A percentile compares a stretch with the other conserved stretches of the same genome.
These are phyloP conservation scores for Ethmia dodecea DNA, from an alignment of 2,888 invertebrate genomes.

Conservation along the genomic window DNA sequence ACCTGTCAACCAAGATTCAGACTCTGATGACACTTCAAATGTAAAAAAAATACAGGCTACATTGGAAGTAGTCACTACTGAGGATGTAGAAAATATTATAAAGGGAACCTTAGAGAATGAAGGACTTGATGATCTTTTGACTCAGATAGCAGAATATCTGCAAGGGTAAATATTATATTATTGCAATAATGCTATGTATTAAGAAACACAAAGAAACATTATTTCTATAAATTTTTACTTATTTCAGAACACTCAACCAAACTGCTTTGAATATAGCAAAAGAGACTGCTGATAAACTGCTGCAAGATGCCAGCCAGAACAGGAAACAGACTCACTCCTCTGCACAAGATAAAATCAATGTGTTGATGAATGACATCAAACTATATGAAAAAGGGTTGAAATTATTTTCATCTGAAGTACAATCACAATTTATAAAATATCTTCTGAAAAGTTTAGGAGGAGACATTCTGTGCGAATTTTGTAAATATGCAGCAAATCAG, in stretches of 20 bases:
- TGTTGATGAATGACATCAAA: slow-evolving; percentile 84
- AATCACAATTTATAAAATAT: slow-evolving; percentile 86
- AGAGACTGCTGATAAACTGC: slow-evolving; percentile 83
- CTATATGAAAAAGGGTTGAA: slow-evolving; percentile 89
- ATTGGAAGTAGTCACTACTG: slow-evolving; percentile 80
- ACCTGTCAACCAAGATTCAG: slow-evolving; percentile 78
- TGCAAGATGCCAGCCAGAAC: slow-evolving; percentile 82
- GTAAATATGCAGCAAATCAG: slow-evolving; percentile 87
- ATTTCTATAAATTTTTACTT: slow-evolving; percentile 7
- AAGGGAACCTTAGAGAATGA: slow-evolving; percentile 81
- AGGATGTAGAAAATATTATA: slow-evolving; percentile 83
- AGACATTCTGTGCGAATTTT: slow-evolving; percentile 88
- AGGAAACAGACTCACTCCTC: slow-evolving; percentile 88
- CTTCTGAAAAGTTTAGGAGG: slow-evolving; percentile 89
- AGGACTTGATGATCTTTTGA: slow-evolving; percentile 83
- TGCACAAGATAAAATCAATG: slow-evolving; percentile 89
- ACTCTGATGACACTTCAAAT: slow-evolving; percentile 79
- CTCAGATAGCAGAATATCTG: slow-evolving; percentile 82
- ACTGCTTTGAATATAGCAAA: slow-evolving; percentile 82
- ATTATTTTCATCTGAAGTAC: slow-evolving; percentile 78
- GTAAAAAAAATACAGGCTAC: slow-evolving; percentile 53
- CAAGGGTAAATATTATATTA: slow-evolving; percentile 71
- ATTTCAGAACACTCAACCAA: slow-evolving; percentile 80
- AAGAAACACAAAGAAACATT: too few relatives aligned
- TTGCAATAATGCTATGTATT: too few relatives aligned